These are phyloP conservation scores for Neosilurus mollespiculum DNA, from an alignment of 2,797 vertebrate genomes.

Conservation along the genomic window DNA sequence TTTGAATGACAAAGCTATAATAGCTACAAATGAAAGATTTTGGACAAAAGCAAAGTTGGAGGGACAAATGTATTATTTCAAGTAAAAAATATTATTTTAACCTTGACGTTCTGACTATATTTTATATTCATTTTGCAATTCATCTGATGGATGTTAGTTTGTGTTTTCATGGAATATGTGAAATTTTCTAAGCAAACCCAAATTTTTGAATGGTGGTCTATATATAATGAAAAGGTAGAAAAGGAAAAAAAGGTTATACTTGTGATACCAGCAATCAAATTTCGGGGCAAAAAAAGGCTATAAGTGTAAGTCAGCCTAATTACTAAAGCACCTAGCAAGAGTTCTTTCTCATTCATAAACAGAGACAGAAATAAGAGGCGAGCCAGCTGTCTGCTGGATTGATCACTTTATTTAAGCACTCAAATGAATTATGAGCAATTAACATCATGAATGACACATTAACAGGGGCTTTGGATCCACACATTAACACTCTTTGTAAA, in stretches of 20 bases:
- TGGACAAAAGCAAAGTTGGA: too few species aligned
- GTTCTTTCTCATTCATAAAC: slow-evolving; percentile 5
- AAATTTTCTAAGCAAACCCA: too few species aligned
- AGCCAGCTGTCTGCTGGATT: slow-evolving; percentile 38
- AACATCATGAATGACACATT: slow-evolving; percentile 46
- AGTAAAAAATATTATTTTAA: too few species aligned
- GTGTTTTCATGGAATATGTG: too few species aligned
- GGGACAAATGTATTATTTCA: too few species aligned
- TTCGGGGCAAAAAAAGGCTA: not conserved
- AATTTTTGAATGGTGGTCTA: too few species aligned
- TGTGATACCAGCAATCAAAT: not conserved
- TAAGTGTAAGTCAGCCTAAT: not conserved
- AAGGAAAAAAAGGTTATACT: not conserved
- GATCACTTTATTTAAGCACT: slow-evolving; percentile 56
- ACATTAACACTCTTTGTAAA: slow-evolving; percentile 37
- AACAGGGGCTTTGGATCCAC: slow-evolving; percentile 34
- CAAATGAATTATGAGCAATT: slow-evolving; percentile 69
- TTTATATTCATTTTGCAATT: too few species aligned
- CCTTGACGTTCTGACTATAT: too few species aligned
- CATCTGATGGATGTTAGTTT: too few species aligned
- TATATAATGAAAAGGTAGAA: not conserved
- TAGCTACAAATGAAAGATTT: too few species aligned
- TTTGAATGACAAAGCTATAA: too few species aligned
- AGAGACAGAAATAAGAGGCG: not conserved
- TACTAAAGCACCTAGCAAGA: slow-evolving; percentile 7